phyloP scores from a whole-genome alignment of 1,140 invertebrate genomes.

The Macrosteles quadrilineatus region DNA sequence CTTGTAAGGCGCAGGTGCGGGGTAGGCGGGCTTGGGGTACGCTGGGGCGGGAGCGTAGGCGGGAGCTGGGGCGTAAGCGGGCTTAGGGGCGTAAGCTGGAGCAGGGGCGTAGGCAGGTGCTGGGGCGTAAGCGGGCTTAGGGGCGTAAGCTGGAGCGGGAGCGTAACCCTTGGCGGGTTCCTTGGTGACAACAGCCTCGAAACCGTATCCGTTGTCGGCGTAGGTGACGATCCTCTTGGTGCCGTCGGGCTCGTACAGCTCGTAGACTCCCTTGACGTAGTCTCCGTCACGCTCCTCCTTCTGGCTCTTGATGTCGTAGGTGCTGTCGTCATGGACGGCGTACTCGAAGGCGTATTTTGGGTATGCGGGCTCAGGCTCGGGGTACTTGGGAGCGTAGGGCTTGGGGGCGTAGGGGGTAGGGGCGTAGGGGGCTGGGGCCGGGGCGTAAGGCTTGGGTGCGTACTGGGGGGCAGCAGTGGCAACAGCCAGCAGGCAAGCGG shows the following conservation, averaged over 20 bases:
- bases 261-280: slow-evolving; percentile 50
- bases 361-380: slow-evolving; percentile 21
- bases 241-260: slow-evolving; percentile 42
- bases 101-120: neutral
- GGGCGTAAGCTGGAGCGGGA: slow-evolving; percentile 20
- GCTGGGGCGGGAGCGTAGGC: slow-evolving; percentile 35
- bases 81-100: slow-evolving; percentile 45
- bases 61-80: slow-evolving; percentile 17
- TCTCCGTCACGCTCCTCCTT: slow-evolving; percentile 57
- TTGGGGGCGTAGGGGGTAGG: slow-evolving; percentile 39
- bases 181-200: slow-evolving; percentile 30
- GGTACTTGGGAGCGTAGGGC: slow-evolving; percentile 44
- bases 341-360: slow-evolving; percentile 57
- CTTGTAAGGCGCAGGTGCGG: neutral
- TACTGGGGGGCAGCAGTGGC: neutral
- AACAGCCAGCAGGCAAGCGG: slow-evolving; percentile 9
- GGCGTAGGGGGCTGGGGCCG: slow-evolving; percentile 38
- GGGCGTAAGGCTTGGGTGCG: neutral
- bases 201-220: slow-evolving; percentile 35
- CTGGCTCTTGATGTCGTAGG: slow-evolving; percentile 59
- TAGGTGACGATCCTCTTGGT: slow-evolving; percentile 42
- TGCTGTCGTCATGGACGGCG: slow-evolving; percentile 56
- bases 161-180: slow-evolving; percentile 34
- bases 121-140: slow-evolving; percentile 21
- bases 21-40: slow-evolving; percentile 20